Percentiles rank a stretch among this genome's conserved stretches.
Evolutionary conservation across 2,888 invertebrate genomes (phyloP).

Genomic region (Rugalucina vietnamica): DNA sequence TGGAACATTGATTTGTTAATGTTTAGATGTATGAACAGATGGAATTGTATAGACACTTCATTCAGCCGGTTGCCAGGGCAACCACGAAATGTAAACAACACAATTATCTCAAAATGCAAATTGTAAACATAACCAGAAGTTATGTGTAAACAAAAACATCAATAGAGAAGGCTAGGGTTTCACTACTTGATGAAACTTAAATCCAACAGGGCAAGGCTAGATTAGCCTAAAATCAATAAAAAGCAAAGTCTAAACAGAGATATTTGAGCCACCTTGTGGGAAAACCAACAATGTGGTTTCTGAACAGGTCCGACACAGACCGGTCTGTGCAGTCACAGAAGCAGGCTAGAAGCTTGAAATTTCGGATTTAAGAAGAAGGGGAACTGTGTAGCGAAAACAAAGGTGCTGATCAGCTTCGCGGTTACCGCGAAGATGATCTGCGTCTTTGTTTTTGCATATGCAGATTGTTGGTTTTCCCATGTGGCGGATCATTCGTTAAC

Average conservation of each 20-base stretch:
- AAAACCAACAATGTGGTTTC: too few relatives aligned
- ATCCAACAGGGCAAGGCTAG: slow-evolving; percentile 30
- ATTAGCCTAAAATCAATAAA: slow-evolving; percentile 47
- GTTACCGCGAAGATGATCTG: too few relatives aligned
- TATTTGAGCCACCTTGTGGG: too few relatives aligned
- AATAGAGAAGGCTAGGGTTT: slow-evolving; percentile 58
- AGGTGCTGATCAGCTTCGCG: too few relatives aligned
- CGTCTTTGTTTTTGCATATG: too few relatives aligned
- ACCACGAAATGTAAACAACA: slow-evolving; percentile 62
- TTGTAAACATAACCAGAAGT: slow-evolving; percentile 59
- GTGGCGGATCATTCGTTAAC: too few relatives aligned
- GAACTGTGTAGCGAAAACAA: too few relatives aligned
- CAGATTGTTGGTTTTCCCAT: too few relatives aligned
- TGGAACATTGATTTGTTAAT: neutral
- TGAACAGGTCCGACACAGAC: too few relatives aligned
- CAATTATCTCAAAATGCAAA: slow-evolving; percentile 66
- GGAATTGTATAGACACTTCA: slow-evolving; percentile 4
- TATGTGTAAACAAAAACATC: slow-evolving; percentile 64
- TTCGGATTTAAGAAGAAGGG: too few relatives aligned
- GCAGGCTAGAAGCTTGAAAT: too few relatives aligned
- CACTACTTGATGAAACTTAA: slow-evolving; percentile 54
- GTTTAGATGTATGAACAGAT: slow-evolving; percentile 4
- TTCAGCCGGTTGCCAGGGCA: slow-evolving; percentile 36
- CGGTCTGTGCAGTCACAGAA: too few relatives aligned
- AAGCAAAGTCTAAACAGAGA: slow-evolving; percentile 40